phyloP scores from a whole-genome alignment of 2,113 vertebrate species.

The Limnothrissa miodon region DNA sequence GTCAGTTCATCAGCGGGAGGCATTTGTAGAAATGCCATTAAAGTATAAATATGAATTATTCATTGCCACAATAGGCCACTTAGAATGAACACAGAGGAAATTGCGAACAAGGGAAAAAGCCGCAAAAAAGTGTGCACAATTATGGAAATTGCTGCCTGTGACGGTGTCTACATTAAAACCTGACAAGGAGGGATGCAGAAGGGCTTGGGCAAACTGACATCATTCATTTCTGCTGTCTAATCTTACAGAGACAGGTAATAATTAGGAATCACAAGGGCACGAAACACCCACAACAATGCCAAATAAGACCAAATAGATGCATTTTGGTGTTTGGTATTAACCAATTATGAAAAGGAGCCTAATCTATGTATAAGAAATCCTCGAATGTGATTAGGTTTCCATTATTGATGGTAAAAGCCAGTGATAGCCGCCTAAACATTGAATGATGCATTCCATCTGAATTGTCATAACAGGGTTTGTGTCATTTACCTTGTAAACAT shows the following conservation, averaged over 20 bases:
- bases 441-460: neutral
- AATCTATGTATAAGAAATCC: too few relatives aligned
- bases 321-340: neutral
- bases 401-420: neutral
- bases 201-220: neutral
- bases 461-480: neutral
- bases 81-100: neutral
- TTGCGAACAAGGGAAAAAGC: neutral
- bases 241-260: neutral
- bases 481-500: neutral
- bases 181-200: neutral
- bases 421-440: too few relatives aligned
- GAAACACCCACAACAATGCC: neutral
- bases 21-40: conserved; percentile 6
- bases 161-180: neutral
- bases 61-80: neutral
- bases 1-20: neutral
- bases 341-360: neutral
- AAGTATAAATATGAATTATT: conserved; percentile 15
- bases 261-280: neutral
- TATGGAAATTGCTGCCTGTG: neutral
- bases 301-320: neutral
- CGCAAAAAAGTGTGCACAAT: neutral
- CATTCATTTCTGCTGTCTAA: neutral
- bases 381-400: too few relatives aligned